A percentile compares a stretch with the other conserved stretches of the same genome.
Evolutionary conservation across 1,140 invertebrate species (phyloP).

Genomic region (Triops cancriformis): DNA sequence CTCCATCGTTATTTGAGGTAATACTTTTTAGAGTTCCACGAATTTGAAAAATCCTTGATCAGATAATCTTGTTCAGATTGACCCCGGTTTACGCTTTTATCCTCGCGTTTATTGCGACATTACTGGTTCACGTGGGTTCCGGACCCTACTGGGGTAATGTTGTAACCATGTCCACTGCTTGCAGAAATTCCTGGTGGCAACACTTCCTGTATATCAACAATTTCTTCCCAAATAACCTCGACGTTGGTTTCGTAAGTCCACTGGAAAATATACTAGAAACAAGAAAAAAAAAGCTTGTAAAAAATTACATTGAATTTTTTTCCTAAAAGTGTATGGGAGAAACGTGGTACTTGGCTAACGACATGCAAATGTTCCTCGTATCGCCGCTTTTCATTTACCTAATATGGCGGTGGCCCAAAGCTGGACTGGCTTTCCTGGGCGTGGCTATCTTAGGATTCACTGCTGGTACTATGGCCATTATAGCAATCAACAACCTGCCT

Average conservation of each 20-base stretch:
- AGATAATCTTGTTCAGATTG: constrained; percentile 10
- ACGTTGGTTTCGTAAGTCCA: neutral
- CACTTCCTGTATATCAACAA: constrained; percentile 25
- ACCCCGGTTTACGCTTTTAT: constrained; percentile 28
- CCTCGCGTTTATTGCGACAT: constrained; percentile 19
- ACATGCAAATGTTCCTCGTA: constrained; percentile 68
- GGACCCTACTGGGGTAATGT: constrained; percentile 24
- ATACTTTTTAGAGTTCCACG: neutral
- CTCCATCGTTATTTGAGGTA: constrained; percentile 30
- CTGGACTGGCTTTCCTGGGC: constrained; percentile 29
- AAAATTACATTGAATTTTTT: too few species aligned
- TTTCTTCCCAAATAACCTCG: neutral
- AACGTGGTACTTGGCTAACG: constrained; percentile 73
- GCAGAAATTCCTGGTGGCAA: constrained; percentile 21
- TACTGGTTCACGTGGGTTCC: constrained; percentile 14
- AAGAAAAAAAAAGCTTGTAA: neutral
- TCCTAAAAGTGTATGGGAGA: constrained; percentile 76
- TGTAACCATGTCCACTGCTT: neutral
- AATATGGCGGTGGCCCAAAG: constrained; percentile 32
- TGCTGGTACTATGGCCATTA: constrained; percentile 25
- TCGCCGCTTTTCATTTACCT: constrained; percentile 64
- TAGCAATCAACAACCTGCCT: constrained; percentile 24
- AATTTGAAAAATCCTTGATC: neutral
- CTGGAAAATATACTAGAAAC: neutral
- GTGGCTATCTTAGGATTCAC: constrained; percentile 28